A percentile compares a stretch with the other conserved stretches of the same genome.
Evolutionary conservation across 1,140 invertebrate species (phyloP).

Genomic region (Globodera rostochiensis): DNA sequence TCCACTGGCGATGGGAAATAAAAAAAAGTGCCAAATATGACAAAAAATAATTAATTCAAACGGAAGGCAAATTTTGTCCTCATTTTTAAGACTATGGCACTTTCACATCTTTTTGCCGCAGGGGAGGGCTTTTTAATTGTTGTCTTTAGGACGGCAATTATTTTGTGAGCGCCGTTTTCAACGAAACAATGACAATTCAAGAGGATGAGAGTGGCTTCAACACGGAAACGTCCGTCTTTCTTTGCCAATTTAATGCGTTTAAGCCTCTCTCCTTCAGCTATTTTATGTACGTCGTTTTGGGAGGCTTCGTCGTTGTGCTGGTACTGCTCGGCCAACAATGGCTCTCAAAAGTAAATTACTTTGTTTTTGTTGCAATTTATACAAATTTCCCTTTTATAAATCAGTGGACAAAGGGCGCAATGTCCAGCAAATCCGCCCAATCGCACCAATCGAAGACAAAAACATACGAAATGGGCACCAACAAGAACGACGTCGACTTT

Average conservation of each 20-base stretch:
- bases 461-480: constrained; percentile 77
- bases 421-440: constrained; percentile 6
- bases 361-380: constrained; percentile 52
- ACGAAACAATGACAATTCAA: constrained; percentile 94
- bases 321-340: constrained; percentile 88
- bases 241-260: background rate
- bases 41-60: too few relatives aligned
- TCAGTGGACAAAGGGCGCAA: constrained; percentile 13
- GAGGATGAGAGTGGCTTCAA: constrained; percentile 95
- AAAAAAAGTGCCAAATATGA: too few relatives aligned
- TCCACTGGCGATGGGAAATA: too few relatives aligned
- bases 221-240: constrained; percentile 79
- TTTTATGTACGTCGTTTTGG: constrained; percentile 92
- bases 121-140: too few relatives aligned
- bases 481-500: constrained; percentile 84
- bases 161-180: constrained; percentile 89
- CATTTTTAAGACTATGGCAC: too few relatives aligned
- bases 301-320: constrained; percentile 82
- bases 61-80: too few relatives aligned
- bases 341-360: constrained; percentile 70
- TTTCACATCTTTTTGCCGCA: too few relatives aligned
- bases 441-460: constrained; percentile 44
- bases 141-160: constrained; percentile 72
- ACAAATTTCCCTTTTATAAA: constrained; percentile 65
- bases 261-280: constrained; percentile 66